Evolutionary conservation across 2,113 vertebrate species (phyloP), one percentile per base, ranked within the genome.

Genomic region (Hylia prasina): DNA sequence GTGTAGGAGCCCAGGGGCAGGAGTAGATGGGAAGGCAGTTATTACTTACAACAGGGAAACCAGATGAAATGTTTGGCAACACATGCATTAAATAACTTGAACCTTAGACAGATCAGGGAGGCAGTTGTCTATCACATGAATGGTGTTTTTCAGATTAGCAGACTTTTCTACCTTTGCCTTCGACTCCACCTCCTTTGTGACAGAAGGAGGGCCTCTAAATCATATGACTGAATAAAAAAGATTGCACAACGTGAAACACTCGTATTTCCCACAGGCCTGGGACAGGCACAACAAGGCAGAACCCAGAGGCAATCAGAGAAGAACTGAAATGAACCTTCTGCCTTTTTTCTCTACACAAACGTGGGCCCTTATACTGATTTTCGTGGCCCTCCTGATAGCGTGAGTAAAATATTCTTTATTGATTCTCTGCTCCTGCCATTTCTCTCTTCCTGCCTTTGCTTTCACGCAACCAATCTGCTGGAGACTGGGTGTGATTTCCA

Each of bases 301-400:
- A 20, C 75, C 31, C 57, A 5, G 86, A 83, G 20, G 24, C 42
- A 63, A 16, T 28, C 47, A 27, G 56, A 72, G 57, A 42, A 79
- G 88, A 64, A 33, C 20, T 15, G 70, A 24, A 33, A 97, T 97
- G 97, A 96, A 72, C 53, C 37, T 96, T 21, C 90, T 97, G 22
- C 90, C 96, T 8, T 71, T 0, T 58, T 94, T 96, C 78, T 84
- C 94, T 16, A 15, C 15, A 3, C 95, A 94, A 66, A 97, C 96
- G 14, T 97, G 97, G 97, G 63, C 15, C 37, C n/a, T 97, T 39
- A 12, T 96, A 15, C 65, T 90, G 6, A 2, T 82, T 57, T 56
- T 93, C 0, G 0, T 85, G 44, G 82, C 25, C 47, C 72, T 96
- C 22, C 1, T 97, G 11, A 0, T 82, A 45, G 20, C 0, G 97